phyloP scores from a whole-genome alignment of 2,113 vertebrate species.

The Stigmatopora argus region DNA sequence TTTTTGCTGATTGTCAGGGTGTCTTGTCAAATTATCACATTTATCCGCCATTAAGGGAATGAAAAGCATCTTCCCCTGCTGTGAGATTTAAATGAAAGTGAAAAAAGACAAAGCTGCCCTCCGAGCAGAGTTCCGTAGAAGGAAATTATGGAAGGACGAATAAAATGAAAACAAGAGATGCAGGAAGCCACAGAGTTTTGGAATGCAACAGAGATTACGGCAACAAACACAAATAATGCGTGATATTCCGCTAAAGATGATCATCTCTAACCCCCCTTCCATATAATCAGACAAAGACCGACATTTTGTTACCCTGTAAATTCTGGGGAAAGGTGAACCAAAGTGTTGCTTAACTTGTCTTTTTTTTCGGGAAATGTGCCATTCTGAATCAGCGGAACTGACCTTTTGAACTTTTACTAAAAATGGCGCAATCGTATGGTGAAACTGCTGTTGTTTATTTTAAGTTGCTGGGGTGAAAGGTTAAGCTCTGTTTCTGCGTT shows the following conservation, averaged over 20 bases:
- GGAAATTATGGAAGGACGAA: neutral
- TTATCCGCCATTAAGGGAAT: neutral
- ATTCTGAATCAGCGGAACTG: constrained; percentile 3
- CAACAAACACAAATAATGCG: neutral
- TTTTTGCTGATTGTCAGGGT: too few species aligned
- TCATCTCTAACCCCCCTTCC: constrained; percentile 20
- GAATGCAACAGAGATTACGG: neutral
- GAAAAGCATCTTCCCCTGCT: neutral
- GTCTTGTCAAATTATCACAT: neutral
- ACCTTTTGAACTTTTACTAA: too few species aligned
- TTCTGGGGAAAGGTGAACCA: constrained; percentile 8
- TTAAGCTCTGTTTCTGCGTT: neutral
- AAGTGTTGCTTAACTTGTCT: constrained; percentile 17
- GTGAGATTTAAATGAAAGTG: neutral
- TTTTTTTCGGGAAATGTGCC: neutral
- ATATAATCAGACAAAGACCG: neutral
- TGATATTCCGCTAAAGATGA: constrained; percentile 29
- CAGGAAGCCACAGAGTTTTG: neutral
- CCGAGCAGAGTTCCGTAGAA: neutral
- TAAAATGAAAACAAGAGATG: neutral
- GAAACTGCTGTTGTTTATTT: too few species aligned
- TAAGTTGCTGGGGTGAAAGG: neutral
- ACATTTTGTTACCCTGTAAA: constrained; percentile 9
- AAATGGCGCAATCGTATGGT: too few species aligned
- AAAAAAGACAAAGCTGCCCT: neutral